Conservation (phyloP, 2,797 vertebrate species). For the Pipistrellus nathusii region DNA sequence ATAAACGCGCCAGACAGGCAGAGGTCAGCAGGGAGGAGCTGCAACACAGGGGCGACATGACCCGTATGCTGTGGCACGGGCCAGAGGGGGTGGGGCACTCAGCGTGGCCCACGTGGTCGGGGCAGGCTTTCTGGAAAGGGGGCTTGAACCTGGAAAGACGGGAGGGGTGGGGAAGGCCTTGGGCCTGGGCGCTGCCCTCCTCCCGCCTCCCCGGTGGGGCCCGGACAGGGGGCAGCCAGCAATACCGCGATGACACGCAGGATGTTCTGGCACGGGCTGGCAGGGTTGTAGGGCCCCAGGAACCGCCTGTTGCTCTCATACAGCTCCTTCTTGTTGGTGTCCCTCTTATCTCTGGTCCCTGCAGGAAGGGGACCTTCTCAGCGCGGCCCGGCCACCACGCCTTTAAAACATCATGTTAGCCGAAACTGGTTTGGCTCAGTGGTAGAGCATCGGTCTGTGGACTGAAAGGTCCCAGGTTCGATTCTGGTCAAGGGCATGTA, state of each 20-base stretch:
- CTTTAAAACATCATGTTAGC: background rate
- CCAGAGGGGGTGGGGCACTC: background rate
- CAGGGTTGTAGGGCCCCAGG: slow-evolving; percentile 78
- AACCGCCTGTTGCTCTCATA: slow-evolving; percentile 72
- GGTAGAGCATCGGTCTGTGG: no score
- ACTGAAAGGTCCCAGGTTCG: no score
- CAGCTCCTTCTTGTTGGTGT: slow-evolving; percentile 66
- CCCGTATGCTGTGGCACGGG: background rate
- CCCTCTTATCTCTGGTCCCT: slow-evolving; percentile 70
- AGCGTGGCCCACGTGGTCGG: background rate
- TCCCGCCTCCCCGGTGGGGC: background rate
- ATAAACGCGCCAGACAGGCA: rapidly evolving
- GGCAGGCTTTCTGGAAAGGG: background rate
- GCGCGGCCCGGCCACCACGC: background rate
- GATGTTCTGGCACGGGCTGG: slow-evolving; percentile 76
- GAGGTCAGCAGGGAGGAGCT: background rate
- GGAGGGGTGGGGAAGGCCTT: background rate
- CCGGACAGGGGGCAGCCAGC: background rate
- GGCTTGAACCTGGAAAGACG: background rate
- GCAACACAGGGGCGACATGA: rapidly evolving
- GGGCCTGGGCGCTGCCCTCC: background rate
- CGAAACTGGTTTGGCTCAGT: no score
- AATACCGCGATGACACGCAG: slow-evolving; percentile 78
- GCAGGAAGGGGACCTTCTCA: background rate
- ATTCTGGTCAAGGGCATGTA: no score